Evolutionary conservation across 2,797 vertebrate genomes (phyloP).

Genomic region (Glyptemys insculpta): DNA sequence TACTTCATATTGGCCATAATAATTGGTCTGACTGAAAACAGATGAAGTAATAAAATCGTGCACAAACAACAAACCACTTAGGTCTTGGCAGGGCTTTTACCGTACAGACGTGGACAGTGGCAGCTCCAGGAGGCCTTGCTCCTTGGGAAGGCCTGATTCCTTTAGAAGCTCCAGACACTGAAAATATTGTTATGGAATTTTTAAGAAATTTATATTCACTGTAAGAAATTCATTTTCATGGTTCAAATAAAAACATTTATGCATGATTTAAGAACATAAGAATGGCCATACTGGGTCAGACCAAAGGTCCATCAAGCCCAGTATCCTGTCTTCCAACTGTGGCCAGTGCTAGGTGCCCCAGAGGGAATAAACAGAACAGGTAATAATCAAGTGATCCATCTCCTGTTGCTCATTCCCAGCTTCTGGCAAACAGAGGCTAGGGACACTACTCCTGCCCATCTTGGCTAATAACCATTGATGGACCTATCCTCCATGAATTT

Average conservation of each 20-base stretch:
- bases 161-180: not conserved
- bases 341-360: too few relatives aligned
- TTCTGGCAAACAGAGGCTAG: too few relatives aligned
- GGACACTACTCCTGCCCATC: too few relatives aligned
- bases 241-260: conserved; percentile 21
- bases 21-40: not conserved
- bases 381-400: too few relatives aligned
- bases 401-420: too few relatives aligned
- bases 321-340: too few relatives aligned
- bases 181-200: conserved; percentile 8
- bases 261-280: not conserved
- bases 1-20: not conserved
- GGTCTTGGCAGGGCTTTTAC: not conserved
- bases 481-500: too few relatives aligned
- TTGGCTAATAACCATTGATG: too few relatives aligned
- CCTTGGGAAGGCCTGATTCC: not conserved
- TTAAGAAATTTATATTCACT: conserved; percentile 1
- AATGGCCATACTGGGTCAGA: too few relatives aligned
- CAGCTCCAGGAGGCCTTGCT: not conserved
- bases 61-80: not conserved
- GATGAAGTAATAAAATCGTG: not conserved
- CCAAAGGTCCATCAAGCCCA: too few relatives aligned
- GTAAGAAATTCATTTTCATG: not conserved
- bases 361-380: too few relatives aligned
- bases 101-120: not conserved